These are phyloP conservation scores for Pinna nobilis DNA, from an alignment of 1,140 invertebrate genomes.

Conservation along the genomic window DNA sequence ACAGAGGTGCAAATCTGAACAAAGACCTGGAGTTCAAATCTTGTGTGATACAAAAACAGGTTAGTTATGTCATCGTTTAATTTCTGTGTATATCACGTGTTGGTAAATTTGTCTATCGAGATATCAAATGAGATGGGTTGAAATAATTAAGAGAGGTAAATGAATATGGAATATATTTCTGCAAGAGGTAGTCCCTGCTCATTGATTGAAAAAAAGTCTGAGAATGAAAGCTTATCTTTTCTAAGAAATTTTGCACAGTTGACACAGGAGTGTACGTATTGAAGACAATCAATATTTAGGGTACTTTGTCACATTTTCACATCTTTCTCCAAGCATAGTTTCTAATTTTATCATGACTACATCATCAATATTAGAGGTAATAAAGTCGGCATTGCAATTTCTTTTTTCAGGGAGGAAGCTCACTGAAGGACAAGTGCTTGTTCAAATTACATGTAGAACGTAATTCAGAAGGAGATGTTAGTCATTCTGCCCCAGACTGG, in stretches of 20 bases:
- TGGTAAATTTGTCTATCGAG: neutral
- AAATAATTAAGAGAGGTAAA: neutral
- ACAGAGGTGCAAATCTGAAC: slow-evolving; percentile 39
- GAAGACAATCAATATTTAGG: too few species aligned
- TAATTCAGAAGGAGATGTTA: slow-evolving; percentile 85
- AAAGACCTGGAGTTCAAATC: slow-evolving; percentile 66
- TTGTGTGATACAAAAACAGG: slow-evolving; percentile 66
- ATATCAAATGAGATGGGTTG: neutral
- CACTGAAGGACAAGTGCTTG: slow-evolving; percentile 87
- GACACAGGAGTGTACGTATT: too few species aligned
- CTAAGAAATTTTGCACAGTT: too few species aligned
- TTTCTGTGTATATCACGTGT: neutral
- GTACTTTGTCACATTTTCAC: too few species aligned
- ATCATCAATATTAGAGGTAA: too few species aligned
- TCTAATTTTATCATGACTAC: too few species aligned
- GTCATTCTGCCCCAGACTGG: slow-evolving; percentile 88
- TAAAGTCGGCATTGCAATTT: too few species aligned
- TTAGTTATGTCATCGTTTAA: slow-evolving; percentile 30
- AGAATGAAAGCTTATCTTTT: too few species aligned
- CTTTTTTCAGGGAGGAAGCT: slow-evolving; percentile 62
- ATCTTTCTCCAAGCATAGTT: too few species aligned
- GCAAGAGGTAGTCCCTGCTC: too few species aligned
- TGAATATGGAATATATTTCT: too few species aligned
- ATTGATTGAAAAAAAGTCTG: too few species aligned
- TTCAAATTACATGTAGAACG: slow-evolving; percentile 87